These are phyloP conservation scores for Phataginus tricuspis DNA, from an alignment of 2,797 vertebrate species.

Conservation along the genomic window DNA sequence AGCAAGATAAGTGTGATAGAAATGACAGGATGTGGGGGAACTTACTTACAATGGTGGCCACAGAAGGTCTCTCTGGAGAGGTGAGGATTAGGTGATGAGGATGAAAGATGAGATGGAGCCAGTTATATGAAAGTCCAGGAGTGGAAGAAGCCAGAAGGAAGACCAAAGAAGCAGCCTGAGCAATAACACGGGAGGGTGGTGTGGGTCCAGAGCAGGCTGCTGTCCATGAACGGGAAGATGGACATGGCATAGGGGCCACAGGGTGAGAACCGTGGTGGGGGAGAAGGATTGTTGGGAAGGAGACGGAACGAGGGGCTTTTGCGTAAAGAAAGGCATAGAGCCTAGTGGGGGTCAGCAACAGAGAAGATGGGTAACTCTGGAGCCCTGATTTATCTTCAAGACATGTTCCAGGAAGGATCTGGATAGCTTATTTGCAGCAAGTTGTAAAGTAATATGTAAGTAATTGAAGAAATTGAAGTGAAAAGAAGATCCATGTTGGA, in stretches of 20 bases:
- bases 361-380: neutral
- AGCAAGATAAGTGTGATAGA: neutral
- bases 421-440: neutral
- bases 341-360: neutral
- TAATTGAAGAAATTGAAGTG: neutral
- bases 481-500: neutral
- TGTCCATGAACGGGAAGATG: neutral
- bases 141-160: neutral
- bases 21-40: neutral
- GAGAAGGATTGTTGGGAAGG: neutral
- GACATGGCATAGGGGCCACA: neutral
- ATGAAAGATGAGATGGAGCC: neutral
- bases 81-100: neutral
- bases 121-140: neutral
- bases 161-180: neutral
- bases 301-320: neutral
- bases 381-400: neutral
- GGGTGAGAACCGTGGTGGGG: neutral
- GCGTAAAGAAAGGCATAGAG: neutral
- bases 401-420: neutral
- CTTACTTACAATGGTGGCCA: neutral
- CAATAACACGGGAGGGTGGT: fast-evolving
- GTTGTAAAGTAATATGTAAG: neutral
- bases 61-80: neutral
- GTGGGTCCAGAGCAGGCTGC: neutral